Evolutionary conservation across 92 coral and sea anemone genomes (phyloP), one percentile per base, ranked within the genome.

Genomic region (Muricea muricata): DNA sequence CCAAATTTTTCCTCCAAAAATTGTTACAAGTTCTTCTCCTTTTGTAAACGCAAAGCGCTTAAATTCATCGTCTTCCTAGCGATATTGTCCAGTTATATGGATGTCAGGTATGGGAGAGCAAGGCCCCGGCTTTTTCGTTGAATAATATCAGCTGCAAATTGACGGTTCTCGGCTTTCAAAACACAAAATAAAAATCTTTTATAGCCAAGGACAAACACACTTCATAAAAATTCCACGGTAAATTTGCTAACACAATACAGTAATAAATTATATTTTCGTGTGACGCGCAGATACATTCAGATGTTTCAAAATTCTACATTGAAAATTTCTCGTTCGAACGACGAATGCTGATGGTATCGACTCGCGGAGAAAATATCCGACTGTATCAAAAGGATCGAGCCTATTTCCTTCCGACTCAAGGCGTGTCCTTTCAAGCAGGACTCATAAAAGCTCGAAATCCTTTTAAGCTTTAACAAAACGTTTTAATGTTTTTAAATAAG

Each of bases 401-500:
- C 60, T 52, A 52, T 52, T 52, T 52, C 60, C 60, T 52, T 52
- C 60, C 60, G 60, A 37, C 18, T 17, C 60, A 25, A 63, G 70
- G 70, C 37, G 70, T 63, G 70, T 25, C 70, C 37, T 63, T 13
- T 63, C 70, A 28, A 28, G 70, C 37, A 18, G 13, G 39, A 6
- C 30, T 13, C 70, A 28, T 39, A 63, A 63, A 13, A 63, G 2
- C 30, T 29, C 70, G 7, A 63, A n/a, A 63, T 63, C 70, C 37
- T 28, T 35, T 63, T 63, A 63, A 63, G 37, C 37, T 63, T 29
- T 63, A 52, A 63, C 70, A 30, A 63, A 63, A 63, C 37, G 70
- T 32, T 63, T 63, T 63, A 32, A 63, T 63, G 37, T 26, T 63
- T 57, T 63, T 63, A 63, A 63, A 63, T 63, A 63, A 63, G 60